phyloP scores from a whole-genome alignment of 2,888 invertebrate species.

The Troglohyphantes excavatus region DNA sequence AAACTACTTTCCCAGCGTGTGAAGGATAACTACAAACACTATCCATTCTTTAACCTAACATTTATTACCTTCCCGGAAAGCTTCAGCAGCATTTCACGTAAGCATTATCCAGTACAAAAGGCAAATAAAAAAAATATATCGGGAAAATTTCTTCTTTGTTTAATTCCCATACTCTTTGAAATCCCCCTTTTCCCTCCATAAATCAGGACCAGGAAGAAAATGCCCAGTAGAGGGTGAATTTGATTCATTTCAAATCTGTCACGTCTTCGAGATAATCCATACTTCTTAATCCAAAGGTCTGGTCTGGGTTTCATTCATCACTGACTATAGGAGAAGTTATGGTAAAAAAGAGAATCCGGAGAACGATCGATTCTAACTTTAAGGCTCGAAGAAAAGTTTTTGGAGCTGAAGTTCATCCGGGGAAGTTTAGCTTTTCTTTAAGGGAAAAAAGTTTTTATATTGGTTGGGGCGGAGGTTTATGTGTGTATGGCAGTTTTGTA shows the following conservation, averaged over 20 bases:
- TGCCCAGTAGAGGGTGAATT: slow-evolving; percentile 32
- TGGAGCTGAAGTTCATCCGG: background rate
- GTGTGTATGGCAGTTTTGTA: background rate
- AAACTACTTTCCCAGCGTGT: background rate
- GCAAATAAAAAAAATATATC: slow-evolving; percentile 4
- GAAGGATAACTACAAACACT: background rate
- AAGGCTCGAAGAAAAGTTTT: slow-evolving; percentile 37
- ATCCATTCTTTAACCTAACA: background rate
- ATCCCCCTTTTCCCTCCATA: slow-evolving; percentile 29
- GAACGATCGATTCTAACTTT: slow-evolving; percentile 40
- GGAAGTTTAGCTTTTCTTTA: slow-evolving; percentile 7
- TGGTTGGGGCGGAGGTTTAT: background rate
- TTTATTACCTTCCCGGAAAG: background rate
- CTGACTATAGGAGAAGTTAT: slow-evolving; percentile 26
- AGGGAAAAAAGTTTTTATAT: background rate
- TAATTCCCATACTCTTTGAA: slow-evolving; percentile 45
- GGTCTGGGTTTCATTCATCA: slow-evolving; percentile 59
- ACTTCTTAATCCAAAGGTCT: slow-evolving; percentile 69
- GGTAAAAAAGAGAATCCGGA: background rate
- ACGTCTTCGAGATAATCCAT: slow-evolving; percentile 70
- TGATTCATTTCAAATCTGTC: slow-evolving; percentile 72
- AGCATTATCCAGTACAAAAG: slow-evolving; percentile 11
- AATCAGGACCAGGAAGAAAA: slow-evolving; percentile 40
- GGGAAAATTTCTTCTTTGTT: slow-evolving; percentile 3
- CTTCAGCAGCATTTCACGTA: slow-evolving; percentile 1